Percentiles rank a stretch among this genome's conserved stretches.
phyloP scores from a whole-genome alignment of 2,797 vertebrate genomes.

The Lacerta bilineata region DNA sequence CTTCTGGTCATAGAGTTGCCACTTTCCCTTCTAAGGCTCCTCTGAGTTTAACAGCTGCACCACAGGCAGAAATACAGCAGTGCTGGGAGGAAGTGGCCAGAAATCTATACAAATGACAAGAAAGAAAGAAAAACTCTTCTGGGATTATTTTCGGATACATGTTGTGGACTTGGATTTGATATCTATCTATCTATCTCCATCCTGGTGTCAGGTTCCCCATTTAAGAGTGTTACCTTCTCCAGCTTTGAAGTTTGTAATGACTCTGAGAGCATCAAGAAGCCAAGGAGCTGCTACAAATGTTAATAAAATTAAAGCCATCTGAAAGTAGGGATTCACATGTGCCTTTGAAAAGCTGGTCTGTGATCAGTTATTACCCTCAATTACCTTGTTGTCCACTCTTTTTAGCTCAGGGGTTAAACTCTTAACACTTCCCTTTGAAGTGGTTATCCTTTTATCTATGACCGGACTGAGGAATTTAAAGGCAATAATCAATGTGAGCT shows the following conservation, averaged over 20 bases:
- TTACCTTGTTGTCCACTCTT: conserved; percentile 95
- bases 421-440: conserved; percentile 97
- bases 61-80: background rate
- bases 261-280: conserved; percentile 81
- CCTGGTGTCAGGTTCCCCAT: conserved; percentile 74
- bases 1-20: background rate
- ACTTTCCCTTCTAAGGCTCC: background rate
- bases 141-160: conserved; percentile 8
- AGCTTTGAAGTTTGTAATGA: conserved; percentile 83
- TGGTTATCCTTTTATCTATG: conserved; percentile 99
- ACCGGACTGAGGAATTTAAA: conserved; percentile 94
- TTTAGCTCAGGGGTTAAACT: conserved; percentile 96
- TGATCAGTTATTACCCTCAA: conserved; percentile 97
- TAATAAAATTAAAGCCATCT: conserved; percentile 97
- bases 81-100: no score
- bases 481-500: conserved; percentile 96
- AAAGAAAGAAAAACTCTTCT: background rate
- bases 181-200: background rate
- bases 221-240: conserved; percentile 77
- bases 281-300: conserved; percentile 91
- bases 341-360: conserved; percentile 86
- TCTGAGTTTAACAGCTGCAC: background rate
- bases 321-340: conserved; percentile 85
- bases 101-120: background rate
- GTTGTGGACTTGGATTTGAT: conserved; percentile 5